Conservation (phyloP, 2,888 invertebrate species). For the Leptura quadrifasciata region DNA sequence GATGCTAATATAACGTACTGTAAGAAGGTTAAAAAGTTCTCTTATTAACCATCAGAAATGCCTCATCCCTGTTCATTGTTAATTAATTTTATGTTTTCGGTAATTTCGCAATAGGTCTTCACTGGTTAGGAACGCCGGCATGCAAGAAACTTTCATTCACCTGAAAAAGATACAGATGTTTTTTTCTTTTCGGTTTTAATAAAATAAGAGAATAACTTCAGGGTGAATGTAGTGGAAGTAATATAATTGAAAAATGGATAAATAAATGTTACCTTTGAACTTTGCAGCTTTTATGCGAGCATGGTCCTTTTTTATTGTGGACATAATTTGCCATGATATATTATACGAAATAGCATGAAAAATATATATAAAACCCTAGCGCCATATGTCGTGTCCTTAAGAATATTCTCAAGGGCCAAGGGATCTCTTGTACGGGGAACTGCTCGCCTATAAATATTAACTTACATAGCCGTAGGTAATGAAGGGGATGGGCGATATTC, state of each 20-base stretch:
- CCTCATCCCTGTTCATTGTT: too few species aligned
- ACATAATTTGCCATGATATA: constrained; percentile 25
- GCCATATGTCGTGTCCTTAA: constrained; percentile 17
- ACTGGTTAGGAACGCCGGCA: too few species aligned
- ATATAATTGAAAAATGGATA: not conserved
- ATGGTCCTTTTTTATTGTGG: constrained; percentile 11
- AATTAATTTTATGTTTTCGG: too few species aligned
- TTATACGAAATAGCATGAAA: constrained; percentile 26
- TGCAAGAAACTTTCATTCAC: too few species aligned
- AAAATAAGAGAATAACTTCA: not conserved
- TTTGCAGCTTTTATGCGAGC: not conserved
- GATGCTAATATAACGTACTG: too few species aligned
- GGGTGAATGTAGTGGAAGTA: not conserved
- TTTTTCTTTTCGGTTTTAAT: not conserved
- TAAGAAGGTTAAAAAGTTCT: too few species aligned
- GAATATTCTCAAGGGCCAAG: constrained; percentile 23
- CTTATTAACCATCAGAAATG: too few species aligned
- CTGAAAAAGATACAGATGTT: not conserved
- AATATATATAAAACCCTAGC: constrained; percentile 17
- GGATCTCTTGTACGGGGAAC: not conserved
- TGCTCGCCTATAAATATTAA: not conserved
- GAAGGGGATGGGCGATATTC: not conserved
- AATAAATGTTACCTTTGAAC: not conserved
- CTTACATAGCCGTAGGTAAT: not conserved
- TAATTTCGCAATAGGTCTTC: too few species aligned